Percentiles rank a stretch among this genome's conserved stretches.
Evolutionary conservation across 2,797 vertebrate genomes (phyloP).

Genomic region (Parauchenoglanis punctatus): DNA sequence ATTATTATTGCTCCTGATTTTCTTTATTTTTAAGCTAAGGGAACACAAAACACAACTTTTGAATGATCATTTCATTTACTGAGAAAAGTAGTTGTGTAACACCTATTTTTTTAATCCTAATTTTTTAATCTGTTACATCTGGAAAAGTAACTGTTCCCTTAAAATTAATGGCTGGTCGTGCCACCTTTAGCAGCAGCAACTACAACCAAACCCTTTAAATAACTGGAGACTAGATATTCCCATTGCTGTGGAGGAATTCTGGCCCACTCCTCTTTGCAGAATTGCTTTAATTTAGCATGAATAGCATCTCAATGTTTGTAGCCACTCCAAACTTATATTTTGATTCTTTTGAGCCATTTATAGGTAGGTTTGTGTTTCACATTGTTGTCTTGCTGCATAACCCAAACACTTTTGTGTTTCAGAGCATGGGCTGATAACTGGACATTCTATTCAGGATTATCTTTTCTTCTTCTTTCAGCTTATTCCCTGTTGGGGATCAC

Average conservation of each 20-base stretch:
- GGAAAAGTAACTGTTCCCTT: background rate
- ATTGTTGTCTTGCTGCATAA: no score
- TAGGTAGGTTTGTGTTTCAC: no score
- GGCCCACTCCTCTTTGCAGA: background rate
- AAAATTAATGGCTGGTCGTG: background rate
- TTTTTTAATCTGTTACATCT: no score
- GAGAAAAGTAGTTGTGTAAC: background rate
- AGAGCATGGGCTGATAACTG: no score
- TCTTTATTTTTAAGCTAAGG: background rate
- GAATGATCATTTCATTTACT: background rate
- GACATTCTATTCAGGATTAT: no score
- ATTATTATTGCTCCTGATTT: background rate
- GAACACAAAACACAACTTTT: background rate
- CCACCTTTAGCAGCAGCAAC: background rate
- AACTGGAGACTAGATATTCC: background rate
- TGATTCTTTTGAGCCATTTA: no score
- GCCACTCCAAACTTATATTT: no score
- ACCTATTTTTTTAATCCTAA: background rate
- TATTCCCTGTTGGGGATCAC: no score
- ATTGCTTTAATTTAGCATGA: no score
- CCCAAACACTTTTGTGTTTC: no score
- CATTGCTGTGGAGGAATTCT: background rate
- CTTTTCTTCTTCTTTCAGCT: no score
- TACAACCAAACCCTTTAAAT: background rate
- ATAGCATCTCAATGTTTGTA: no score